These are phyloP conservation scores for Isichthys henryi DNA, from an alignment of 2,113 vertebrate genomes.

Conservation along the genomic window DNA sequence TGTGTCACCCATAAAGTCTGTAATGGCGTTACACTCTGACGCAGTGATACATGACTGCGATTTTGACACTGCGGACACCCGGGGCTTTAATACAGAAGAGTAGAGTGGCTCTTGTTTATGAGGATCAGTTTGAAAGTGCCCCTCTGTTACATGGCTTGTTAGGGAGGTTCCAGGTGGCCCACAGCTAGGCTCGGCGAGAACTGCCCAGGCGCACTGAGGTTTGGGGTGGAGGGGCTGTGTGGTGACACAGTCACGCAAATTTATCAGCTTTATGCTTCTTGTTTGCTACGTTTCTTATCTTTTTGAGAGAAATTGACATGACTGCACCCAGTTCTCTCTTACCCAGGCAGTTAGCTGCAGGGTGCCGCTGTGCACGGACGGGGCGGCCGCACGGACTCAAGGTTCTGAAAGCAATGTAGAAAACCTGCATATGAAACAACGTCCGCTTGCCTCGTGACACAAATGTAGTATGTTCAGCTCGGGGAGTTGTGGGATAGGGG, in stretches of 20 bases:
- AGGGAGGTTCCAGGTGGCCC: background rate
- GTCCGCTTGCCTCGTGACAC: background rate
- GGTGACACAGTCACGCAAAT: slow-evolving; percentile 41
- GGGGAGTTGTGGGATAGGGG: background rate
- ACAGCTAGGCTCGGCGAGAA: background rate
- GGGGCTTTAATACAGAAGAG: background rate
- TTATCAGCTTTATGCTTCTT: slow-evolving; percentile 45
- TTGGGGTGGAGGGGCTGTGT: slow-evolving; percentile 22
- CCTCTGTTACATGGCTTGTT: slow-evolving; percentile 23
- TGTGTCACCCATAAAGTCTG: background rate
- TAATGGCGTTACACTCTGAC: background rate
- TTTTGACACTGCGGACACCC: slow-evolving; percentile 23
- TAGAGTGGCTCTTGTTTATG: background rate
- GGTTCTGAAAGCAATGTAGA: background rate
- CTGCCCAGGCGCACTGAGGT: background rate
- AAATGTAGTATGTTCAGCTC: background rate
- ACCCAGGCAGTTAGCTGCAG: background rate
- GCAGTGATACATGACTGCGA: slow-evolving; percentile 24
- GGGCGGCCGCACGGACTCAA: background rate
- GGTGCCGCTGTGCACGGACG: background rate
- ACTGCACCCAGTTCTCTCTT: background rate
- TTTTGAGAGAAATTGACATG: background rate
- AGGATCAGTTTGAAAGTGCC: background rate
- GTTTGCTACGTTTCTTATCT: slow-evolving; percentile 20
- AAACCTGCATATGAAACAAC: background rate